Percentiles rank a stretch among this genome's conserved stretches.
These are phyloP conservation scores for Tetranychus truncatus DNA, from an alignment of 2,888 invertebrate species.

Conservation along the genomic window DNA sequence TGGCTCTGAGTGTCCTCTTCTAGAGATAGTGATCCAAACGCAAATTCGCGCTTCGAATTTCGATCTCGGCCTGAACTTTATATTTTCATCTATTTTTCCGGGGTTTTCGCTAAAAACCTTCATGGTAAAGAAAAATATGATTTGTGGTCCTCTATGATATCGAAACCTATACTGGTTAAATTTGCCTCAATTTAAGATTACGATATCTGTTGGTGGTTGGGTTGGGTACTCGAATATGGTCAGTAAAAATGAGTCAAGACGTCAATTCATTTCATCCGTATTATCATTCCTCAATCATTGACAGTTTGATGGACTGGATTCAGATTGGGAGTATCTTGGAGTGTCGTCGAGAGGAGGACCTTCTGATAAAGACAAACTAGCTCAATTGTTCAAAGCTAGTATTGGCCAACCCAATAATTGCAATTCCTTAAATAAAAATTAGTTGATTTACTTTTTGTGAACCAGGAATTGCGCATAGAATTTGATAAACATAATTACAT, in stretches of 20 bases:
- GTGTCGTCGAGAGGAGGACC: constrained; percentile 65
- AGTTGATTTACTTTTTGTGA: background rate
- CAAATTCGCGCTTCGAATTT: no score
- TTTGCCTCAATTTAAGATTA: constrained; percentile 53
- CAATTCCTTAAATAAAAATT: background rate
- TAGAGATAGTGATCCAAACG: no score
- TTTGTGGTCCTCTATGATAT: no score
- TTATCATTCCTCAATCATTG: constrained; percentile 54
- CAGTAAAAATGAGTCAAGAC: constrained; percentile 46
- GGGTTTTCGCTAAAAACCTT: no score
- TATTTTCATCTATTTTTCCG: no score
- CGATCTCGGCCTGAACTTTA: no score
- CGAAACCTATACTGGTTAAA: no score
- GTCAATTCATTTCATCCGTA: constrained; percentile 52
- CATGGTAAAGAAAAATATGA: no score
- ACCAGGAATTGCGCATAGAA: constrained; percentile 44
- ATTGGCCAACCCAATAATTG: constrained; percentile 15
- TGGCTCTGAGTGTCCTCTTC: no score
- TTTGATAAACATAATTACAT: constrained; percentile 63
- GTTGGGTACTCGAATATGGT: constrained; percentile 72
- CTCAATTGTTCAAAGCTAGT: constrained; percentile 30
- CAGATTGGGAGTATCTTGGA: constrained; percentile 80
- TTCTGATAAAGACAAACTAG: constrained; percentile 62
- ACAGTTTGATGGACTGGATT: constrained; percentile 62
- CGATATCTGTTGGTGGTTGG: constrained; percentile 73